phyloP scores from a whole-genome alignment of 92 coral and sea anemone genomes.

The Desmophyllum pertusum region DNA sequence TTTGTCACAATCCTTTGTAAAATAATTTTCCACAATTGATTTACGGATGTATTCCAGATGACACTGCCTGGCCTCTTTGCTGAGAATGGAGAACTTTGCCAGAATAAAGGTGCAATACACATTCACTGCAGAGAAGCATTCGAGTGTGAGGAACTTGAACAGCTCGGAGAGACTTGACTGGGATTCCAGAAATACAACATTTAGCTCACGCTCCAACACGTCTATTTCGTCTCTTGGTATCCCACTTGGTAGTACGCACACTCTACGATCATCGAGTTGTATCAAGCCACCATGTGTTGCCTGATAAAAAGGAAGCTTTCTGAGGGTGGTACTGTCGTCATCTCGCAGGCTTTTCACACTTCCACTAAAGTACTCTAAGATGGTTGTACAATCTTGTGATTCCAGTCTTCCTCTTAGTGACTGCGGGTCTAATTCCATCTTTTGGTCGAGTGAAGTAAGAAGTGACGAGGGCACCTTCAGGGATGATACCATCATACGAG shows the following conservation, averaged over 20 bases:
- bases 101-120: conserved; percentile 9
- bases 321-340: conserved; percentile 18
- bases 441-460: conserved; percentile 10
- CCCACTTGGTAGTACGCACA: conserved; percentile 43
- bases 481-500: conserved; percentile 52
- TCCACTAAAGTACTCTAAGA: conserved; percentile 37
- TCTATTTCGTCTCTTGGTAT: conserved; percentile 42
- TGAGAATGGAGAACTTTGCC: not conserved
- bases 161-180: not conserved
- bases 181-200: conserved; percentile 1
- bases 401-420: conserved; percentile 5
- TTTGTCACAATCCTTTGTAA: not conserved
- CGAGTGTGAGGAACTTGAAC: conserved; percentile 25
- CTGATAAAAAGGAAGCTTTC: conserved; percentile 48
- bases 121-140: conserved; percentile 11
- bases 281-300: conserved; percentile 41
- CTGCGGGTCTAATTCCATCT: not conserved
- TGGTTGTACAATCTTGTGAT: not conserved
- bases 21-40: not conserved
- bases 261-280: conserved; percentile 17
- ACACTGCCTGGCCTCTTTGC: not conserved
- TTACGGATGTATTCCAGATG: conserved; percentile 11
- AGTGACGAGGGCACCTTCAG: conserved; percentile 43
- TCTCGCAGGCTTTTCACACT: conserved; percentile 4
- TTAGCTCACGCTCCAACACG: not conserved